Conservation (phyloP, 2,113 vertebrate species). For the Siniperca knerii region DNA sequence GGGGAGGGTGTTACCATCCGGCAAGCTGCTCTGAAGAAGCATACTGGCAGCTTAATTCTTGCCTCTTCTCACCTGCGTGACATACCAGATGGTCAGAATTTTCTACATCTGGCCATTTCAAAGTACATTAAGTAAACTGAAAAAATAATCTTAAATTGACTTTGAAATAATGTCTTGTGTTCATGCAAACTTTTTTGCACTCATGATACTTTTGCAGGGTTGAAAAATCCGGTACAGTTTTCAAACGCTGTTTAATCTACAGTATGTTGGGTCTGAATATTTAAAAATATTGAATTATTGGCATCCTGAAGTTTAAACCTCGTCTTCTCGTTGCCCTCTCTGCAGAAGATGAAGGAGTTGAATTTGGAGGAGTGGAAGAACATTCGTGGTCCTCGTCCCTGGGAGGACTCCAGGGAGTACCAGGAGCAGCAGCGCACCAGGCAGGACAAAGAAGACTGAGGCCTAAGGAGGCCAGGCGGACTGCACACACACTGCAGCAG, state of each 20-base stretch:
- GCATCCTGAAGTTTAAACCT: neutral
- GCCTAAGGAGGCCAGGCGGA: neutral
- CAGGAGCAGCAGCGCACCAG: slow-evolving; percentile 85
- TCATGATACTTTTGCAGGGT: neutral
- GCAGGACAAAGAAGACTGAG: slow-evolving; percentile 51
- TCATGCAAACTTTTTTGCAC: neutral
- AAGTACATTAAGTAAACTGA: neutral
- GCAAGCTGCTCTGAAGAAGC: neutral
- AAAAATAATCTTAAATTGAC: neutral
- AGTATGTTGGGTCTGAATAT: neutral
- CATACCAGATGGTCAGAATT: slow-evolving; percentile 1
- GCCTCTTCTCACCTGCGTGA: neutral
- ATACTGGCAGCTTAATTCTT: neutral
- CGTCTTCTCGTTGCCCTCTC: neutral
- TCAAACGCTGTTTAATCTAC: neutral
- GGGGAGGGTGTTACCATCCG: neutral
- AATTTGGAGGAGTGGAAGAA: slow-evolving; percentile 93
- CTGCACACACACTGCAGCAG: neutral
- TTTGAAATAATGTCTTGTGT: neutral
- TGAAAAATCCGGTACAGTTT: neutral
- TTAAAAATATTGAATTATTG: neutral
- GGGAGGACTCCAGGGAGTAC: slow-evolving; percentile 91
- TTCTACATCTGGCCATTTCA: slow-evolving; percentile 13
- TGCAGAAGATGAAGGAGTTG: slow-evolving; percentile 89
- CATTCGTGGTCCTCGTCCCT: slow-evolving; percentile 93